Evolutionary conservation across 2,113 vertebrate genomes (phyloP).

Genomic region (Myodes glareolus): DNA sequence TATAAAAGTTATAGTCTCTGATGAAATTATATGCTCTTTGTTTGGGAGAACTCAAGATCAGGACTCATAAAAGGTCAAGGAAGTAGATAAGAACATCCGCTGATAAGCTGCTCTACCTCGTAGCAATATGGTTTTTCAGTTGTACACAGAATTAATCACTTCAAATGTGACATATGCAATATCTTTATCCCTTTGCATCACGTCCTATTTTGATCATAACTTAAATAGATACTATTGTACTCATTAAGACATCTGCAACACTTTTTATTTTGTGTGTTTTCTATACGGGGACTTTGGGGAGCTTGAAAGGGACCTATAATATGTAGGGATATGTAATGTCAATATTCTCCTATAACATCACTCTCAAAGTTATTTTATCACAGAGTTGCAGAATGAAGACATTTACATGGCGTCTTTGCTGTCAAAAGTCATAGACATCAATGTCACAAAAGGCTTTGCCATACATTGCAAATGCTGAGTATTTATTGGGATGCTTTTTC

Average conservation of each 20-base stretch:
- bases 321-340: no score
- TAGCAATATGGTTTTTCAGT: not conserved
- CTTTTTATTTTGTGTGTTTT: not conserved
- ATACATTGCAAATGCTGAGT: not conserved
- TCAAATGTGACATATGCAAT: not conserved
- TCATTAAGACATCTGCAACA: not conserved
- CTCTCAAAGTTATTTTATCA: not conserved
- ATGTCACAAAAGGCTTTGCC: not conserved
- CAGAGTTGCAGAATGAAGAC: not conserved
- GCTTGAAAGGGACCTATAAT: not conserved
- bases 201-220: not conserved
- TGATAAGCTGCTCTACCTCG: not conserved
- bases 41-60: not conserved
- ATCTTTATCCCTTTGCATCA: not conserved
- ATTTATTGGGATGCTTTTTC: not conserved
- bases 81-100: not conserved
- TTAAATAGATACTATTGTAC: not conserved
- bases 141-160: not conserved
- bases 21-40: not conserved
- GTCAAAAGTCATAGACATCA: not conserved
- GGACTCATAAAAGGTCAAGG: not conserved
- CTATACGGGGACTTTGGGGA: not conserved
- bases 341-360: not conserved
- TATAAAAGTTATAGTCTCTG: not conserved
- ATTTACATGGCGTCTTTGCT: not conserved